Evolutionary conservation across 2,797 vertebrate genomes (phyloP).

Genomic region (Pangasius krempfi): DNA sequence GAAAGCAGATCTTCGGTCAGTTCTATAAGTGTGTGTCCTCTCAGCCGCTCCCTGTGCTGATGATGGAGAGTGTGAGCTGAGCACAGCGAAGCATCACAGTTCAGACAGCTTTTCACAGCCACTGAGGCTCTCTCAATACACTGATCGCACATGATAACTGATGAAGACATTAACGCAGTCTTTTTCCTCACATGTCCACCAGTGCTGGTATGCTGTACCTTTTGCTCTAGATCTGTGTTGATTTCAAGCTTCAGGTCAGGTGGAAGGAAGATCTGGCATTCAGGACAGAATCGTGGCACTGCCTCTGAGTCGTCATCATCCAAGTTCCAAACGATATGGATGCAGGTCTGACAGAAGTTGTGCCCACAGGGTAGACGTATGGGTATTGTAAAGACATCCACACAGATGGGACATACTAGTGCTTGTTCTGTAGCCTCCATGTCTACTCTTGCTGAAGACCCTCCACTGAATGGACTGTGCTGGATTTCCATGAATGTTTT

Average conservation of each 20-base stretch:
- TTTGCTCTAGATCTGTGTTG: conserved; percentile 66
- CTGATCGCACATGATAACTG: conserved; percentile 71
- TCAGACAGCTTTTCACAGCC: conserved; percentile 75
- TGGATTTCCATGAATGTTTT: conserved; percentile 54
- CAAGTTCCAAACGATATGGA: conserved; percentile 73
- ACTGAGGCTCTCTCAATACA: conserved; percentile 71
- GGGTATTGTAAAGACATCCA: conserved; percentile 73
- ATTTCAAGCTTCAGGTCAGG: conserved; percentile 66
- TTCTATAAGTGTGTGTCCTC: conserved; percentile 74
- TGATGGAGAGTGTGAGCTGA: conserved; percentile 72
- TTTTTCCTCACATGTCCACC: conserved; percentile 22
- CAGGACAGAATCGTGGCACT: conserved; percentile 74
- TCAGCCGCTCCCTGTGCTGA: conserved; percentile 70
- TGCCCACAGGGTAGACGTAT: conserved; percentile 74
- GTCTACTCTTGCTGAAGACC: conserved; percentile 23
- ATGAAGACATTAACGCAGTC: conserved; percentile 27
- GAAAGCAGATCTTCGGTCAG: conserved; percentile 69
- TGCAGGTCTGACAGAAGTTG: conserved; percentile 75
- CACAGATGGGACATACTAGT: conserved; percentile 75
- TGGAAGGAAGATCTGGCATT: conserved; percentile 77
- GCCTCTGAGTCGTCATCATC: conserved; percentile 60
- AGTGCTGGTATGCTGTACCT: conserved; percentile 60
- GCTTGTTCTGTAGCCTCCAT: conserved; percentile 66
- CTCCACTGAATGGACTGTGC: conserved; percentile 40
- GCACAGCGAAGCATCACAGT: conserved; percentile 77